Conservation (phyloP, 1,140 invertebrate genomes). For the Saccostrea echinata region DNA sequence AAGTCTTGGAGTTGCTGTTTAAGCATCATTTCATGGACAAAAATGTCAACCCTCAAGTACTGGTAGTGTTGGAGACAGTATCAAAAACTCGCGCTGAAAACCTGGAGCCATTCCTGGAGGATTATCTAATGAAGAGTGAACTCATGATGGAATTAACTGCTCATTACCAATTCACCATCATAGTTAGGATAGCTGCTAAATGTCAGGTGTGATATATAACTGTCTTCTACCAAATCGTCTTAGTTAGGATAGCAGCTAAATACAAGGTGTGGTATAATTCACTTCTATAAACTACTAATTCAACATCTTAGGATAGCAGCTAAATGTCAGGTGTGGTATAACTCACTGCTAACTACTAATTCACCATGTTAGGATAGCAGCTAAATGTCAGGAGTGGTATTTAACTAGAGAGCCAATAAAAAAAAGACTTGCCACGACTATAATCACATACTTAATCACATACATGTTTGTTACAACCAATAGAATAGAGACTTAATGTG, state of each 20-base stretch:
- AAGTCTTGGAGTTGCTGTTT: neutral
- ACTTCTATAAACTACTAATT: neutral
- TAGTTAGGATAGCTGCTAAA: neutral
- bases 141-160: neutral
- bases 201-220: neutral
- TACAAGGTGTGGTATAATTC: neutral
- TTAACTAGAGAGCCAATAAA: too few species aligned
- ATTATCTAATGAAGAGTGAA: neutral
- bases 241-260: neutral
- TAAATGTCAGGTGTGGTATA: neutral
- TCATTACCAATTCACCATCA: constrained; percentile 3
- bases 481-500: too few species aligned
- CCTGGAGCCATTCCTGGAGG: neutral
- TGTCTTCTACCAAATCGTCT: neutral
- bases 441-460: too few species aligned
- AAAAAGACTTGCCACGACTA: too few species aligned
- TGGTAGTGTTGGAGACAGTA: neutral
- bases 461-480: too few species aligned
- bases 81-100: neutral
- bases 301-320: neutral
- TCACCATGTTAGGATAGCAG: neutral
- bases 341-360: neutral
- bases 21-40: constrained; percentile 25
- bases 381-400: neutral
- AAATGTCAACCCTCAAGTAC: constrained; percentile 4